Conservation (phyloP, 2,888 invertebrate genomes). For the Hyposoter dolosus region DNA sequence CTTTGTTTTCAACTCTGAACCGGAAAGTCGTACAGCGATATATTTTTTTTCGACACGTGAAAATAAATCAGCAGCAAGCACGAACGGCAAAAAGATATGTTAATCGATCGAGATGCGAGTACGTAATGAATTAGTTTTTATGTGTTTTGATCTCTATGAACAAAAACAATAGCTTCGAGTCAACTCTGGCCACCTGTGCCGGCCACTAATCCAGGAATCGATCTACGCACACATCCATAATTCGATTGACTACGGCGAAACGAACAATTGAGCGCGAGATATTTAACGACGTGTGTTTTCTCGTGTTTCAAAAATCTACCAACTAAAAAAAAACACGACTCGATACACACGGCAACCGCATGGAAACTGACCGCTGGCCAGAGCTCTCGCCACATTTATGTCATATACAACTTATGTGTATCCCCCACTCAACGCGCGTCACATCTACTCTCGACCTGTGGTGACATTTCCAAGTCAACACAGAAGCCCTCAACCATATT, state of each 20-base stretch:
- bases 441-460: not conserved
- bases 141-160: not conserved
- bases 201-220: slow-evolving; percentile 43
- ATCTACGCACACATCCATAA: slow-evolving; percentile 1
- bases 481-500: not conserved
- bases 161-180: slow-evolving; percentile 50
- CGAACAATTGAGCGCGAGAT: slow-evolving; percentile 34
- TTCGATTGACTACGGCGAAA: not conserved
- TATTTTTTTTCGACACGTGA: not conserved
- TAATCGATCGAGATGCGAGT: slow-evolving; percentile 29
- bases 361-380: slow-evolving; percentile 44
- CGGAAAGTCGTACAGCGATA: not conserved
- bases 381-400: slow-evolving; percentile 49
- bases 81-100: not conserved
- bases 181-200: slow-evolving; percentile 56
- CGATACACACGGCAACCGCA: slow-evolving; percentile 6
- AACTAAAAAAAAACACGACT: slow-evolving; percentile 1
- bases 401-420: slow-evolving; percentile 52
- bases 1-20: not conserved
- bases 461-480: not conserved
- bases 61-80: not conserved
- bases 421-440: slow-evolving; percentile 41
- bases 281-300: not conserved
- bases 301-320: not conserved
- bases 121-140: slow-evolving; percentile 1